Base-by-base conservation (phyloP, 2,888 invertebrate species). In the Pandemis cinnamomeana region DNA sequence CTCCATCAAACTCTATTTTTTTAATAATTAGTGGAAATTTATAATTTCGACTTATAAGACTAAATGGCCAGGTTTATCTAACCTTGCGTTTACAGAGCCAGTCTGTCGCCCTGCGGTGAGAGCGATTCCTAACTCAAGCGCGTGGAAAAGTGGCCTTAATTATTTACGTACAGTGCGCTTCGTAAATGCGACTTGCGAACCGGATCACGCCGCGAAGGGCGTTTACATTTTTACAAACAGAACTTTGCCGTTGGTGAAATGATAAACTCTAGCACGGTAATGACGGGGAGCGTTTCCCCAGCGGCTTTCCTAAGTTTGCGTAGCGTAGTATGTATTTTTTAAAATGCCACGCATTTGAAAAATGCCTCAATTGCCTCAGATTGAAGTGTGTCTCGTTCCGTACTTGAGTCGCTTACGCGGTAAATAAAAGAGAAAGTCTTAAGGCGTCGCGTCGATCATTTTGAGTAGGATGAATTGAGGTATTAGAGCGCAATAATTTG, bases 61-160 rank as follows among this genome's bases (percentile, higher is more conserved):
- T 1, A 7, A 15, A 4, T 15, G 0, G 4, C 8, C 10, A 46
- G 64, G 51, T 51, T 41, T 27, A 48, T 11, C 46, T 42, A 1
- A 27, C 46, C 13, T 20, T n/a, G 36, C 53, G 41, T 67, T 67
- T 11, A 15, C 15, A 10, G 41, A 51, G 67, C 36, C 20, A 13
- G 66, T 41, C 53, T 10, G 51, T 41, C 67, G 51, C 53, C 53
- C 41, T 67, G 53, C 41, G 67, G 67, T 13, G 51, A 41, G 67
- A 67, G 44, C 58, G 53, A 67, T 53, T 58, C 58, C 13, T 2
- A 44, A 20, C 20, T 20, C 67, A 55, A 68, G 58, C 83, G 79
- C 84, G 84, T 80, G 83, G 84, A 87, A 87, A 87, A 91, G 91
- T 87, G 89, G 85, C 82, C 88, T 92, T 90, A 91, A 92, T 92